A percentile compares a stretch with the other conserved stretches of the same genome.
Evolutionary conservation across 2,797 vertebrate genomes (phyloP).

Genomic region (Pteronotus mesoamericanus): DNA sequence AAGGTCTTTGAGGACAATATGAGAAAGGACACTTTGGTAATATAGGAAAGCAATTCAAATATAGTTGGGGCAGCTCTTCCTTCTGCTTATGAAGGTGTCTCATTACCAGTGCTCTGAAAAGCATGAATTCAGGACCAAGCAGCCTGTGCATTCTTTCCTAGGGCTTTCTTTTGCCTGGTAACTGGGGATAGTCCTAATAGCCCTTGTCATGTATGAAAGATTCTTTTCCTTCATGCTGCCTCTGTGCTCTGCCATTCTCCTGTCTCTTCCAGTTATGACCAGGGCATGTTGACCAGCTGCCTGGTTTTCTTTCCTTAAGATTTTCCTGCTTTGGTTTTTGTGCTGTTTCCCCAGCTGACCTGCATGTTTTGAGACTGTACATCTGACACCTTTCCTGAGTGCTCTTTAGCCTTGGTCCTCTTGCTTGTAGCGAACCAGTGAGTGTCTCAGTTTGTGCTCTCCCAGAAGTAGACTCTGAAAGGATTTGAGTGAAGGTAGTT

Average conservation of each 20-base stretch:
- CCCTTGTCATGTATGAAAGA: slow-evolving; percentile 24
- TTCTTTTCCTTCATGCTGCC: neutral
- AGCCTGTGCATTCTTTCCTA: neutral
- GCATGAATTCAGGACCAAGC: neutral
- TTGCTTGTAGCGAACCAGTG: neutral
- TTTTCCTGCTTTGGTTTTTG: neutral
- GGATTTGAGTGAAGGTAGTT: neutral
- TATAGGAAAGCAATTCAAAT: neutral
- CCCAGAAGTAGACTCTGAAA: neutral
- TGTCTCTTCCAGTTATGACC: slow-evolving; percentile 17
- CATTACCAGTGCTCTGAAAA: slow-evolving; percentile 40
- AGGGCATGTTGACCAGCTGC: neutral
- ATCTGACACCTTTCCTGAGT: neutral
- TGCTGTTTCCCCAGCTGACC: neutral
- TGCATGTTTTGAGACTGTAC: neutral
- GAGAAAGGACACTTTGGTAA: neutral
- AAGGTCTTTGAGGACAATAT: neutral
- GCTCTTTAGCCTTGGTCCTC: neutral
- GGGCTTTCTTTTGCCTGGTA: neutral
- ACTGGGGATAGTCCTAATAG: neutral
- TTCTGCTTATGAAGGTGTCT: slow-evolving; percentile 26
- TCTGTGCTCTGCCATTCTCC: slow-evolving; percentile 15
- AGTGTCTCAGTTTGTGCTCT: neutral
- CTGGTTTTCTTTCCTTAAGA: neutral
- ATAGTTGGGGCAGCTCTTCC: neutral